Base-by-base conservation (phyloP, 2,797 vertebrate species). In the Enteromius thamalakanensis region DNA sequence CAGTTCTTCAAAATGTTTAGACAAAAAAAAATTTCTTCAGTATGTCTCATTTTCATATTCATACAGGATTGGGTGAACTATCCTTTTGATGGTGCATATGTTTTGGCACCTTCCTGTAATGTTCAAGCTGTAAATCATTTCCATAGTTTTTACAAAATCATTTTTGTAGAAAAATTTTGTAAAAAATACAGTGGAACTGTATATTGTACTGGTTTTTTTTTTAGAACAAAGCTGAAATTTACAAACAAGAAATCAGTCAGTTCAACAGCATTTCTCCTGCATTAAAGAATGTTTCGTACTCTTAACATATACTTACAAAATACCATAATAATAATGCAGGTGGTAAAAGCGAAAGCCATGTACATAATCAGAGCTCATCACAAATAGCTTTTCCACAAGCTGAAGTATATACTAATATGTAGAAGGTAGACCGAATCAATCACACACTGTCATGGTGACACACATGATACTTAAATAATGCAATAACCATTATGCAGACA, bases 81-180 rank as follows among this genome's bases (percentile, higher is more conserved):
- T 72, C 45, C 9, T 8, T 70, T 77, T 83, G 79, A 58, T 58
- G 47, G 62, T 34, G 51, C 62, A 70, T 51, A 45, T 75, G 47
- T 15, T 26, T 53, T 60, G 58, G 23, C 45, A 62, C 62, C 40
- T 74, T 83, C 19, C 19, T 34, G 4, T 58, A 65, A 19, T 19
- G 3, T 34, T 65, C 17, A 65, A 9, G 9, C 21, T 55, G 8
- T n/a, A 55, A 55, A 55, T 49, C 12, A 55, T 9, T 10, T 55
- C 8, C 21, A n/a, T 55, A 10, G 21, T 10, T 55, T 55, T 55
- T 55, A 55, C 3, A 0, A 55, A 55, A 55, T 55, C 32, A 34
- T 34, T 34, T 34, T 34, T 34, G 32, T 34, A n/a, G 19, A 53
- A 53, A 21, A 53, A 53, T 9, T n/a, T 9, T 1, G 19, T 53